Conservation (phyloP, 2,888 invertebrate species). For the Diaperis boleti region DNA sequence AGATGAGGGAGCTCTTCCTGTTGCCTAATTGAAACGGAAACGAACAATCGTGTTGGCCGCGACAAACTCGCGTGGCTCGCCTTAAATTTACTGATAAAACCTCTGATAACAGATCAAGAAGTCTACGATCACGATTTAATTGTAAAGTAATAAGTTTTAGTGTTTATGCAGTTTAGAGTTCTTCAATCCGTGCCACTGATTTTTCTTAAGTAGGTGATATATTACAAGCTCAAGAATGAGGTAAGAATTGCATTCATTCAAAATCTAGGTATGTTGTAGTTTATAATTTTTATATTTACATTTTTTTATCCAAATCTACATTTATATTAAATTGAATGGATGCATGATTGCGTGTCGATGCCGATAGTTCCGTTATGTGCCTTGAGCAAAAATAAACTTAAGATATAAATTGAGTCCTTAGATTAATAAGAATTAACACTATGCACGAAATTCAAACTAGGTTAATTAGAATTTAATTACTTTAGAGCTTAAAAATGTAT, state of each 20-base stretch:
- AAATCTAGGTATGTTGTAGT: neutral
- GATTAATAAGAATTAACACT: neutral
- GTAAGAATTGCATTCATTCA: slow-evolving; percentile 15
- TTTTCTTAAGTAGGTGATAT: neutral
- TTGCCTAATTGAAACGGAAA: slow-evolving; percentile 67
- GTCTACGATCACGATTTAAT: slow-evolving; percentile 32
- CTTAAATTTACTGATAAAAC: slow-evolving; percentile 58
- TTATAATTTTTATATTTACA: neutral
- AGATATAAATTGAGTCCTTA: slow-evolving; percentile 6
- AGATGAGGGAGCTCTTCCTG: slow-evolving; percentile 68
- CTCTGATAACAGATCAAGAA: slow-evolving; percentile 54
- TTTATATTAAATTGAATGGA: slow-evolving; percentile 11
- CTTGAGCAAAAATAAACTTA: slow-evolving; percentile 1
- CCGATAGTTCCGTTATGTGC: neutral
- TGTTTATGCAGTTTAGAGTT: slow-evolving; percentile 13
- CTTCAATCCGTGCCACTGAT: no score
- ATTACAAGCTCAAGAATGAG: slow-evolving; percentile 19
- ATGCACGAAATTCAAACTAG: slow-evolving; percentile 3
- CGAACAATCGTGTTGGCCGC: slow-evolving; percentile 65
- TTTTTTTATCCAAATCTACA: neutral
- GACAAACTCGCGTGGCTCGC: slow-evolving; percentile 63
- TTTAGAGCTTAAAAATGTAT: neutral
- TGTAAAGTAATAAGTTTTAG: slow-evolving; percentile 10
- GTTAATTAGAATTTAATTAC: slow-evolving; percentile 6
- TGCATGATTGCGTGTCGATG: slow-evolving; percentile 12